Evolutionary conservation across 2,113 vertebrate genomes (phyloP).

Genomic region (Chloroceryle aenea): DNA sequence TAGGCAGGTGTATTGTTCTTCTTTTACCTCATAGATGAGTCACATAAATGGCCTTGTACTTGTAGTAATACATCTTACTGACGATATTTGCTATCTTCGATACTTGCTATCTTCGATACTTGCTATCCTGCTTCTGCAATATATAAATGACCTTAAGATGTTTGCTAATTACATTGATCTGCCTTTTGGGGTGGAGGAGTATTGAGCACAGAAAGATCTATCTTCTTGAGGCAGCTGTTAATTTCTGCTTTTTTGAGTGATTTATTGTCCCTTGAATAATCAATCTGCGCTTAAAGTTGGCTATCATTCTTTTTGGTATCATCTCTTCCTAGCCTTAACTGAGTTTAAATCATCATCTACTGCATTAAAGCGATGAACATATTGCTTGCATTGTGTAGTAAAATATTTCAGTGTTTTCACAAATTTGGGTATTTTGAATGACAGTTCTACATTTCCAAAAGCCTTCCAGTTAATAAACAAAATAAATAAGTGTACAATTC

Average conservation of each 20-base stretch:
- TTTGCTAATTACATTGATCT: background rate
- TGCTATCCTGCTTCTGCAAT: background rate
- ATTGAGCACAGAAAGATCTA: background rate
- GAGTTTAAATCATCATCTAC: background rate
- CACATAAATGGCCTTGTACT: background rate
- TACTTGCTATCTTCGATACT: background rate
- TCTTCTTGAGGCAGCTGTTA: background rate
- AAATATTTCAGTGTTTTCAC: background rate
- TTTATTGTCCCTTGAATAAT: background rate
- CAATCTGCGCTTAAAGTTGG: background rate
- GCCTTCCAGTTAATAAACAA: conserved; percentile 19
- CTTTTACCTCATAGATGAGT: background rate
- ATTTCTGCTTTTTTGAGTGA: background rate
- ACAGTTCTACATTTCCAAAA: background rate
- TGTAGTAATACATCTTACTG: background rate
- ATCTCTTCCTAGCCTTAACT: background rate
- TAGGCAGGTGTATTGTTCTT: background rate
- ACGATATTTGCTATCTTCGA: background rate
- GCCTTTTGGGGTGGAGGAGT: background rate
- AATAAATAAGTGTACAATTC: conserved; percentile 7
- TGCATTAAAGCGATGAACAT: background rate
- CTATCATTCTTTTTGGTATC: background rate
- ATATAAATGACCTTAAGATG: background rate
- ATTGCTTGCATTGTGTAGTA: background rate
- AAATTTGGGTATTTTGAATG: background rate